phyloP scores from a whole-genome alignment of 2,888 invertebrate genomes.

The Antitype chi region DNA sequence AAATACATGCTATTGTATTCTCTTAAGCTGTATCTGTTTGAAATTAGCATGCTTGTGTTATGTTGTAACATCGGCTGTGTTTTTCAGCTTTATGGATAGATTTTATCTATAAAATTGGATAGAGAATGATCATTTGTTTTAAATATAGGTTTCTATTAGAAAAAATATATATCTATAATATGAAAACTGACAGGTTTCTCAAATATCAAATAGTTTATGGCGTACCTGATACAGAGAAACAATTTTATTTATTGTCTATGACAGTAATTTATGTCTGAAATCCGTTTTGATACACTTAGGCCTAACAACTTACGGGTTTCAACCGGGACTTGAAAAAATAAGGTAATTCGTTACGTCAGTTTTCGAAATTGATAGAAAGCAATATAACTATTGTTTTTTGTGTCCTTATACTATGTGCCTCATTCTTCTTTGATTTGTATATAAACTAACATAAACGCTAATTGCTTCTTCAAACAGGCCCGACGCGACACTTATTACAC shows the following conservation, averaged over 20 bases:
- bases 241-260: slow-evolving; percentile 38
- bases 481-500: too few relatives aligned
- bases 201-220: slow-evolving; percentile 18
- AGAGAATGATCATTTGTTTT: background rate
- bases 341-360: background rate
- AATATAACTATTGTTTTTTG: background rate
- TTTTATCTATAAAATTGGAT: background rate
- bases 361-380: background rate
- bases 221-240: slow-evolving; percentile 17
- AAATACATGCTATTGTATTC: background rate
- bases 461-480: too few relatives aligned
- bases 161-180: slow-evolving; percentile 41
- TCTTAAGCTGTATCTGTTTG: background rate
- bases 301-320: background rate
- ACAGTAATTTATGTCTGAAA: slow-evolving; percentile 9
- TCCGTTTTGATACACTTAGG: slow-evolving; percentile 15
- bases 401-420: background rate
- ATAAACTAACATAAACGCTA: background rate
- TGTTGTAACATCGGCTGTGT: background rate
- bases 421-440: background rate
- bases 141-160: slow-evolving; percentile 40
- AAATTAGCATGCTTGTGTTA: background rate
- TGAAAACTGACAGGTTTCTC: slow-evolving; percentile 22
- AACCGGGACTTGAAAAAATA: background rate
- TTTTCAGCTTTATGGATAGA: background rate